Evolutionary conservation across 2,113 vertebrate species (phyloP).

Genomic region (Plotosus lineatus): DNA sequence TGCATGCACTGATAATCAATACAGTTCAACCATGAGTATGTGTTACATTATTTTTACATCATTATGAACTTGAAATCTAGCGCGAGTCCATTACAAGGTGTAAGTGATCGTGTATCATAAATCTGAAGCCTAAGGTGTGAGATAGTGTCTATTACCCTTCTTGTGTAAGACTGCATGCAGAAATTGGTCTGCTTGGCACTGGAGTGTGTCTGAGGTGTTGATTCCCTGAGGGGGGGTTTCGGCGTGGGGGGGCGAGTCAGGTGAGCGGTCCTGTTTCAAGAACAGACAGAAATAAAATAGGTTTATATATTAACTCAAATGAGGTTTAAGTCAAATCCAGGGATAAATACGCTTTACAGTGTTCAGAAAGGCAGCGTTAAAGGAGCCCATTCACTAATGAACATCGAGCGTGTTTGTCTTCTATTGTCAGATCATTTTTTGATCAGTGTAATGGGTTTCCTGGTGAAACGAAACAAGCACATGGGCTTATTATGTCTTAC

Average conservation of each 20-base stretch:
- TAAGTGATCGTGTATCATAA: neutral
- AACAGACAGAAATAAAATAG: neutral
- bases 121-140: neutral
- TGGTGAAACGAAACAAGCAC: too few species aligned
- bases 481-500: too few species aligned
- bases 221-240: conserved; percentile 52
- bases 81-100: neutral
- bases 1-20: neutral
- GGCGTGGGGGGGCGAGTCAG: conserved; percentile 46
- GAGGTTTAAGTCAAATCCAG: neutral
- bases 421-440: too few species aligned
- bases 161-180: conserved; percentile 98
- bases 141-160: conserved; percentile 80
- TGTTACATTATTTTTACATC: neutral
- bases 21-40: neutral
- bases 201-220: conserved; percentile 52
- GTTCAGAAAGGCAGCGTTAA: neutral
- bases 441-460: too few species aligned
- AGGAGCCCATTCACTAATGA: too few species aligned
- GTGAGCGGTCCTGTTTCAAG: conserved; percentile 27
- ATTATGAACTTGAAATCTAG: neutral
- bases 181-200: conserved; percentile 92
- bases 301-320: too few species aligned
- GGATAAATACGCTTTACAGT: neutral
- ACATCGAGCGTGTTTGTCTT: too few species aligned